These are phyloP conservation scores for Noctua pronuba DNA, from an alignment of 2,888 invertebrate genomes.

Conservation along the genomic window DNA sequence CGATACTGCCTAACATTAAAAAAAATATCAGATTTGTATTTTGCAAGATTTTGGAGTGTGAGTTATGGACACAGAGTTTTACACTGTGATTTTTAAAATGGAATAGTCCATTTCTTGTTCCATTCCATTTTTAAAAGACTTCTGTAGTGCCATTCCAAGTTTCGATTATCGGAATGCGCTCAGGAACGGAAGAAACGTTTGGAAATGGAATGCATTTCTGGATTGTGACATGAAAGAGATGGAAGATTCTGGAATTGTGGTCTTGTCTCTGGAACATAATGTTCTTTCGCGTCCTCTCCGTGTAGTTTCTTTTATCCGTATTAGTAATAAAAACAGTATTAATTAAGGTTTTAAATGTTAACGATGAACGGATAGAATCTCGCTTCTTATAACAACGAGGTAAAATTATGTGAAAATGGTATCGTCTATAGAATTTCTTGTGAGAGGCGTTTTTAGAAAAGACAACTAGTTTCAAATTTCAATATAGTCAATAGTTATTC, in stretches of 20 bases:
- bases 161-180: slow-evolving; percentile 63
- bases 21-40: slow-evolving; percentile 81
- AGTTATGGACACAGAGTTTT: slow-evolving; percentile 67
- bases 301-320: slow-evolving; percentile 77
- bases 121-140: slow-evolving; percentile 72
- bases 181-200: slow-evolving; percentile 62
- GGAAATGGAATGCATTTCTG: slow-evolving; percentile 67
- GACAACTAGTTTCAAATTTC: slow-evolving; percentile 79
- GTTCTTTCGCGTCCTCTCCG: slow-evolving; percentile 71
- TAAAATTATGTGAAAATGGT: slow-evolving; percentile 61
- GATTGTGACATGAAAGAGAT: slow-evolving; percentile 63
- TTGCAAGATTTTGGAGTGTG: slow-evolving; percentile 69
- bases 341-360: slow-evolving; percentile 79
- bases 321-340: slow-evolving; percentile 80
- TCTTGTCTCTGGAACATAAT: slow-evolving; percentile 62
- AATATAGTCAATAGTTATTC: slow-evolving; percentile 83
- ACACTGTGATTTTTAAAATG: slow-evolving; percentile 70
- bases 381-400: slow-evolving; percentile 70
- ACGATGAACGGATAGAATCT: slow-evolving; percentile 67
- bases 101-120: slow-evolving; percentile 70
- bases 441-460: slow-evolving; percentile 74
- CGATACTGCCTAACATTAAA: slow-evolving; percentile 85
- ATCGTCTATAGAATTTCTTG: slow-evolving; percentile 55
- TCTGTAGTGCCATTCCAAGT: slow-evolving; percentile 67
- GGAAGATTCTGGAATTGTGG: slow-evolving; percentile 58